Conservation (phyloP, 2,888 invertebrate genomes). For the Parapristionchus giblindavisi region DNA sequence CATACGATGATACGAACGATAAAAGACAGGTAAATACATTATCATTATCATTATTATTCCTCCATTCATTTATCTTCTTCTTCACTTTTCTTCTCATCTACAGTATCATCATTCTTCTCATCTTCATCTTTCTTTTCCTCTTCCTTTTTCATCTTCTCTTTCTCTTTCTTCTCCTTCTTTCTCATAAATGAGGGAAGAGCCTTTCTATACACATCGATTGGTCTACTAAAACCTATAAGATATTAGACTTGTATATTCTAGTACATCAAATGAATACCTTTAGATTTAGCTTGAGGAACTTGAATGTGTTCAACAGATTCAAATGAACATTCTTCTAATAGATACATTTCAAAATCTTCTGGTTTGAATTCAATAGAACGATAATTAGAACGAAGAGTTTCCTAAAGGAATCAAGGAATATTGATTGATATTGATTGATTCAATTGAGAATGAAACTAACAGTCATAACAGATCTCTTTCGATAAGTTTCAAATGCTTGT, state of each 20-base stretch:
- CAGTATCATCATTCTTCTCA: neutral
- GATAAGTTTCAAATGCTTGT: conserved; percentile 92
- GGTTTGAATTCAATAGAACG: conserved; percentile 86
- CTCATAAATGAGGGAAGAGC: conserved; percentile 32
- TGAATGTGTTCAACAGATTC: conserved; percentile 57
- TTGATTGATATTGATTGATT: neutral
- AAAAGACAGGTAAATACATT: too few species aligned
- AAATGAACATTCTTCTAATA: conserved; percentile 74
- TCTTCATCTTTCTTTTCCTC: neutral
- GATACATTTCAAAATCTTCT: conserved; percentile 89
- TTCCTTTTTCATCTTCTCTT: neutral
- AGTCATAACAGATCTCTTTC: conserved; percentile 70
- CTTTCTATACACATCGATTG: conserved; percentile 55
- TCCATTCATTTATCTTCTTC: conserved; percentile 3
- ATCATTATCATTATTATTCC: neutral
- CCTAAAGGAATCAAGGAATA: conserved; percentile 45
- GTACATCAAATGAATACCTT: conserved; percentile 51
- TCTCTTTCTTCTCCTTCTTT: conserved; percentile 26
- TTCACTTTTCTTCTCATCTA: neutral
- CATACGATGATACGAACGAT: neutral
- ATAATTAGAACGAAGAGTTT: conserved; percentile 74
- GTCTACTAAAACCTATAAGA: conserved; percentile 53
- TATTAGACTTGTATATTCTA: neutral
- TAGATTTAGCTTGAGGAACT: conserved; percentile 54
- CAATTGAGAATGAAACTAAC: conserved; percentile 2